phyloP scores from a whole-genome alignment of 2,797 vertebrate genomes.

The Brotula barbata region DNA sequence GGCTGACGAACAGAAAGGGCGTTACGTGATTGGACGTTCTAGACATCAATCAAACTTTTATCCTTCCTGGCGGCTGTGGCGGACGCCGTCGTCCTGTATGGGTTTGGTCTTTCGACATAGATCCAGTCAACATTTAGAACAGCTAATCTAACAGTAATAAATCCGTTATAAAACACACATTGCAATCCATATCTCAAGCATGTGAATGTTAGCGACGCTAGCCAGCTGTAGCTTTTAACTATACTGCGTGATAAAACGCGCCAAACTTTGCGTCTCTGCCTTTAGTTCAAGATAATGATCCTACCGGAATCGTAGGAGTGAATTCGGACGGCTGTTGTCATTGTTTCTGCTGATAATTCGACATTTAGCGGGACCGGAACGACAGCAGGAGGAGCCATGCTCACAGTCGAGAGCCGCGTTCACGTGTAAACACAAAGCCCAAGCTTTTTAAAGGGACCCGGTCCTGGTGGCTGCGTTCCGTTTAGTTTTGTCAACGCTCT shows the following conservation, averaged over 20 bases:
- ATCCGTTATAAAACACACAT: too few relatives aligned
- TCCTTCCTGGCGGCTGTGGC: slow-evolving; percentile 24
- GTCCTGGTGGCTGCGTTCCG: not conserved
- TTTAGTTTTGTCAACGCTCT: too few relatives aligned
- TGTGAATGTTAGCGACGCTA: not conserved
- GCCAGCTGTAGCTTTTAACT: not conserved
- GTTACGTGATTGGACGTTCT: slow-evolving; percentile 52
- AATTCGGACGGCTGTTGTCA: slow-evolving; percentile 25
- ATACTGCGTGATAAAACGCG: not conserved
- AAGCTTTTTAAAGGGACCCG: not conserved
- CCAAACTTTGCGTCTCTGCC: not conserved
- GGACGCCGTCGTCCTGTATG: not conserved
- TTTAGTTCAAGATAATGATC: slow-evolving; percentile 14
- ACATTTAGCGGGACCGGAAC: not conserved
- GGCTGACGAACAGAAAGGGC: slow-evolving; percentile 40
- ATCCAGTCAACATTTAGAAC: slow-evolving; percentile 15
- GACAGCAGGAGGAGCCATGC: slow-evolving; percentile 43
- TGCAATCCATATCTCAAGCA: not conserved
- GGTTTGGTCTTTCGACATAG: not conserved
- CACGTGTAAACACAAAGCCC: not conserved
- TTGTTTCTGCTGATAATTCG: slow-evolving; percentile 8
- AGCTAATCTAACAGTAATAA: too few relatives aligned
- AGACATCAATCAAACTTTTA: slow-evolving; percentile 43
- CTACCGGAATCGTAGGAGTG: not conserved
- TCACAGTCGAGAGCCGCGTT: not conserved